A percentile compares a stretch with the other conserved stretches of the same genome.
These are phyloP conservation scores for Anguilla anguilla DNA, from an alignment of 2,797 vertebrate species.

Conservation along the genomic window DNA sequence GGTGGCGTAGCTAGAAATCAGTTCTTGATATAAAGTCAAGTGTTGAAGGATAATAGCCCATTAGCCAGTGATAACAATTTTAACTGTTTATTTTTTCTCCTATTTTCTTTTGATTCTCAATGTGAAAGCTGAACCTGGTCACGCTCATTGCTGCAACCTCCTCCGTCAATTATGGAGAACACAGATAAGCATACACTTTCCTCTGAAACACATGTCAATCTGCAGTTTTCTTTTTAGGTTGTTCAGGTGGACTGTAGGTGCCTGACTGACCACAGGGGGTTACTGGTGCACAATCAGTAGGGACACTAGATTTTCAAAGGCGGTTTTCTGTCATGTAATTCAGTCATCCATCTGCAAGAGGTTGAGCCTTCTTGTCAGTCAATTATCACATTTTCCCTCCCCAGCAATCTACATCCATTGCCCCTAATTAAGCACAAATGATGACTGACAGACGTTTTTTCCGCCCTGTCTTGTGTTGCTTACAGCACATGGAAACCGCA, in stretches of 20 bases:
- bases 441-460: background rate
- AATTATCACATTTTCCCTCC: background rate
- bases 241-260: background rate
- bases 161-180: background rate
- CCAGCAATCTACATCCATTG: background rate
- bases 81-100: background rate
- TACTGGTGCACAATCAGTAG: background rate
- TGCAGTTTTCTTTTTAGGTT: background rate
- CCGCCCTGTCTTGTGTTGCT: background rate
- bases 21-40: background rate
- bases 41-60: background rate
- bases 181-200: background rate
- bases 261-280: background rate
- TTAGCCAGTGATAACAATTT: background rate
- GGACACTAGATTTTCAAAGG: background rate
- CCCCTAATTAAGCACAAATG: background rate
- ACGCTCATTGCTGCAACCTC: background rate
- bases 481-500: background rate
- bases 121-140: background rate
- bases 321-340: background rate
- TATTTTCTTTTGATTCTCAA: background rate
- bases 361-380: background rate
- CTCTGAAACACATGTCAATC: background rate
- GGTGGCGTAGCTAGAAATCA: background rate
- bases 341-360: background rate